Percentiles rank a stretch among this genome's conserved stretches.
Conservation (phyloP, 1,140 invertebrate species). For the Dendroctonus ponderosae region DNA sequence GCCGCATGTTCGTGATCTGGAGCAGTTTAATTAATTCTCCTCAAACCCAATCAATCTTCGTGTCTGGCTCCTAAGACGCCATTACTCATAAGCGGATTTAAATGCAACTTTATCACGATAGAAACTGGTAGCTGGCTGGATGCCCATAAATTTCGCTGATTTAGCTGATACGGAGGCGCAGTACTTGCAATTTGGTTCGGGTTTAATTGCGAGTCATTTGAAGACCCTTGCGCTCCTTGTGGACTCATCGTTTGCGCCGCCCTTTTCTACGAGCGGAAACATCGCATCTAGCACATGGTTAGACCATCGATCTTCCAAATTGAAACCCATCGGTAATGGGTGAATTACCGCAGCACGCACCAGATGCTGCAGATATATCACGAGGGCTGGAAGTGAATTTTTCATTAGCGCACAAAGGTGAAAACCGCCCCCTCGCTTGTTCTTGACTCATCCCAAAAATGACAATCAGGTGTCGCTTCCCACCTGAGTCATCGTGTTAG, state of each 20-base stretch:
- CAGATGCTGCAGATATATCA: not conserved
- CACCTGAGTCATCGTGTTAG: not conserved
- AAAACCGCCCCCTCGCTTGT: not conserved
- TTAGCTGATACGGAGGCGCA: no score
- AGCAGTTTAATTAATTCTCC: slow-evolving; percentile 8
- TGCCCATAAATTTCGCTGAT: no score
- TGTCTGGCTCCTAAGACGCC: slow-evolving; percentile 2
- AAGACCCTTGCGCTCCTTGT: no score
- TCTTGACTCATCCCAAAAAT: not conserved
- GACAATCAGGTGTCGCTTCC: not conserved
- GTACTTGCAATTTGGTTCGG: no score
- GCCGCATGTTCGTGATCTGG: not conserved
- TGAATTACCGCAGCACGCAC: not conserved
- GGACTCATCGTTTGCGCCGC: no score
- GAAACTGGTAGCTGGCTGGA: no score
- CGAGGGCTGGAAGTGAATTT: not conserved
- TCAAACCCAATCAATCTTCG: slow-evolving; percentile 5
- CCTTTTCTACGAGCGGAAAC: no score
- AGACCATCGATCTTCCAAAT: no score
- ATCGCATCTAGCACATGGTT: no score
- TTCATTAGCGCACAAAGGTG: not conserved
- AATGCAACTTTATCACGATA: no score
- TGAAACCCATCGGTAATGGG: not conserved
- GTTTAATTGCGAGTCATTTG: no score
- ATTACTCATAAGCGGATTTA: not conserved